These are phyloP conservation scores for Orientallactaga sibirica DNA, from an alignment of 2,797 vertebrate species.

Conservation along the genomic window DNA sequence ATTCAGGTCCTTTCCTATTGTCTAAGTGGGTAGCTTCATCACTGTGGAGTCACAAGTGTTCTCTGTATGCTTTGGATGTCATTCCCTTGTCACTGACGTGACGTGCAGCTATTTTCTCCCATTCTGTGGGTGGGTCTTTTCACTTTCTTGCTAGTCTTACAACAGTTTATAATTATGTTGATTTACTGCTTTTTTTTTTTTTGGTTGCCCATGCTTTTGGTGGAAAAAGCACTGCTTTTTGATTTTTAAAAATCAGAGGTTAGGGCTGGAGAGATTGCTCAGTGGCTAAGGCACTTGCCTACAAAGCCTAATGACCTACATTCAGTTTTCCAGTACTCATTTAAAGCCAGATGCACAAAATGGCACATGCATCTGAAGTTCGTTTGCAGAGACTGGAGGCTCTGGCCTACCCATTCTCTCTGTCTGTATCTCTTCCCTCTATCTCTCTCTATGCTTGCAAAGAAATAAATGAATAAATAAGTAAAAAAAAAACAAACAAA, in stretches of 20 bases:
- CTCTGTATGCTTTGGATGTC: not conserved
- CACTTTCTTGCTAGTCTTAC: not conserved
- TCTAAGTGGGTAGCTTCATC: not conserved
- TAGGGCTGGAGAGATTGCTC: no score
- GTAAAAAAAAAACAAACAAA: no score
- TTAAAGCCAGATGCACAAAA: no score
- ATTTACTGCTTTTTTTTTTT: not conserved
- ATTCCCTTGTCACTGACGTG: not conserved
- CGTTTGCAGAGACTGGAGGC: no score
- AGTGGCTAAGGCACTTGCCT: no score
- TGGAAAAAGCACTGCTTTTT: not conserved
- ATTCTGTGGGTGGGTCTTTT: not conserved
- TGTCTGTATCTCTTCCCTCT: no score
- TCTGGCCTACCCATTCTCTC: no score
- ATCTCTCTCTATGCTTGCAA: no score
- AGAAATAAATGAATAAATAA: no score
- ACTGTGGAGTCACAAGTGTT: not conserved
- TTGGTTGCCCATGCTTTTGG: not conserved
- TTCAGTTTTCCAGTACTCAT: no score
- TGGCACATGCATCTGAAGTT: no score
- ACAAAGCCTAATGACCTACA: no score
- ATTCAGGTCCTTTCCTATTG: not conserved
- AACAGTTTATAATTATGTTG: not conserved
- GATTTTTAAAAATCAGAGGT: not conserved
- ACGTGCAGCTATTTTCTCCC: constrained; percentile 21